phyloP scores from a whole-genome alignment of 2,113 vertebrate genomes.

The Pelvicachromis taeniatus region DNA sequence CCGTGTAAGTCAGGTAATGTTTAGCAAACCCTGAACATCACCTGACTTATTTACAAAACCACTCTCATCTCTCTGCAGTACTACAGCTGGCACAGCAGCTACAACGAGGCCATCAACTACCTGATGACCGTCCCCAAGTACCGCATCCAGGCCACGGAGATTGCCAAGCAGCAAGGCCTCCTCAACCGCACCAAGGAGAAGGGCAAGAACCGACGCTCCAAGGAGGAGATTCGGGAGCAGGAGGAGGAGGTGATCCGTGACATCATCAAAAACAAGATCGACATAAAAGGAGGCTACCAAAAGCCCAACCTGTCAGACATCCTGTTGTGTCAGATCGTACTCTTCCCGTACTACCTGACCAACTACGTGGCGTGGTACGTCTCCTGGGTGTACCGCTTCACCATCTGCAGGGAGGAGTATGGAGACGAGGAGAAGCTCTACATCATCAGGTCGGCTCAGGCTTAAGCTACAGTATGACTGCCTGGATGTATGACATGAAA shows the following conservation, averaged over 20 bases:
- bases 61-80: slow-evolving; percentile 70
- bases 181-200: slow-evolving; percentile 90
- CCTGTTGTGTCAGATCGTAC: slow-evolving; percentile 87
- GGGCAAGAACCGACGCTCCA: slow-evolving; percentile 88
- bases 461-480: neutral
- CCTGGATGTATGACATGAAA: neutral
- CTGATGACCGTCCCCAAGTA: slow-evolving; percentile 92
- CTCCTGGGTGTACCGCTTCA: slow-evolving; percentile 90
- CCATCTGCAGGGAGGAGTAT: slow-evolving; percentile 85
- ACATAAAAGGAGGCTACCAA: slow-evolving; percentile 97
- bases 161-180: slow-evolving; percentile 92
- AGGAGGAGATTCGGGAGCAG: slow-evolving; percentile 93
- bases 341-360: slow-evolving; percentile 84
- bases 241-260: slow-evolving; percentile 94
- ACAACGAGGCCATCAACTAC: slow-evolving; percentile 95
- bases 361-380: slow-evolving; percentile 83
- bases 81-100: slow-evolving; percentile 98
- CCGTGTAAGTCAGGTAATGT: neutral
- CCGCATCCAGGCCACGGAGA: slow-evolving; percentile 90
- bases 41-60: neutral
- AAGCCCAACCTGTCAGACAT: slow-evolving; percentile 91
- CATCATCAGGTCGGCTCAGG: slow-evolving; percentile 75
- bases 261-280: slow-evolving; percentile 97
- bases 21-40: neutral
- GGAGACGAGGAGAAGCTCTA: slow-evolving; percentile 90